Conservation (phyloP, 1,140 invertebrate species). For the Lepeophtheirus salmonis region DNA sequence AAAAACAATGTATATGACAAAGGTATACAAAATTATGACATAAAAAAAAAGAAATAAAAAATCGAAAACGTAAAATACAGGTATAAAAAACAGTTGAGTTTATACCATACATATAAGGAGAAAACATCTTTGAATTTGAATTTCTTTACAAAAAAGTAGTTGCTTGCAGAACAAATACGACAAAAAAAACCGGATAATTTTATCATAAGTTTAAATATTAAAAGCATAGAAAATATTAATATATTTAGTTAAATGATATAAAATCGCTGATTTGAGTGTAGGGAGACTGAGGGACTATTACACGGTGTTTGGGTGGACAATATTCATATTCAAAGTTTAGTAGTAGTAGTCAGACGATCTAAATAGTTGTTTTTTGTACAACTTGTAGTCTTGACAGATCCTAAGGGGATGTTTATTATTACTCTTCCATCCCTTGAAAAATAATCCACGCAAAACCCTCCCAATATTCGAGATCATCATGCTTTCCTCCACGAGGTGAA, state of each 20-base stretch:
- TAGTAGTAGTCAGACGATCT: background rate
- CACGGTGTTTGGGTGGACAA: no score
- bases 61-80: no score
- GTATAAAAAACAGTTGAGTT: no score
- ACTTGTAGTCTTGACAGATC: background rate
- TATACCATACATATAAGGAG: no score
- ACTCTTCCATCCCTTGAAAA: background rate
- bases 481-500: background rate
- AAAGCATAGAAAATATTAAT: background rate
- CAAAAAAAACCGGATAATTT: no score
- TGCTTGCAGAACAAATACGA: no score
- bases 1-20: background rate
- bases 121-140: no score
- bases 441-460: background rate
- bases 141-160: no score
- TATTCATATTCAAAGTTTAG: no score
- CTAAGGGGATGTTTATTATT: background rate
- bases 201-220: no score
- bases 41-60: background rate
- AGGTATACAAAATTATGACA: background rate
- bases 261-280: no score
- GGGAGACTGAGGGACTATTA: no score
- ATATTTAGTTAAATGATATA: background rate
- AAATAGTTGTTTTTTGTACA: background rate
- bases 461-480: background rate